Conservation (phyloP, 2,888 invertebrate species). For the Peribatodes rhomboidaria region DNA sequence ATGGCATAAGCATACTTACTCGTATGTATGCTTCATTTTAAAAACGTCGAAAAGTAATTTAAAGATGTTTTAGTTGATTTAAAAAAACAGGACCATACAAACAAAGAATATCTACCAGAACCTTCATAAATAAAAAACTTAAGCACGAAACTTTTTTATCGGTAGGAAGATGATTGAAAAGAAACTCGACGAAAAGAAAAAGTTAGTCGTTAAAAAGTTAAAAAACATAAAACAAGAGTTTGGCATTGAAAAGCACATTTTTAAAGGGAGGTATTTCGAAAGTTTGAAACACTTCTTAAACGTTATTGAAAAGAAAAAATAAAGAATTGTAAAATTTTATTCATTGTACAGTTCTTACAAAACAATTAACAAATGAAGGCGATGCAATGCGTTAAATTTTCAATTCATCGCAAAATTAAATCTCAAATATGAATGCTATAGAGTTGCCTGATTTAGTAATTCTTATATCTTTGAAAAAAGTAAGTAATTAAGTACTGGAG, state of each 20-base stretch:
- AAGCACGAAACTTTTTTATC: conserved; percentile 38
- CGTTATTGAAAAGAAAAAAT: conserved; percentile 25
- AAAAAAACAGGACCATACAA: too few species aligned
- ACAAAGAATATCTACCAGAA: conserved; percentile 18
- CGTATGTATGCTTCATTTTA: too few species aligned
- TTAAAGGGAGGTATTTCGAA: conserved; percentile 23
- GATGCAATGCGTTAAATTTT: not conserved
- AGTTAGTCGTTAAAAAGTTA: conserved; percentile 42
- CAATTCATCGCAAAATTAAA: not conserved
- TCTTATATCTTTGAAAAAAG: conserved; percentile 40
- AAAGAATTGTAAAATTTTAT: conserved; percentile 29
- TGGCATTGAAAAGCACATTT: conserved; percentile 30
- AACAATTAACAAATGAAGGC: not conserved
- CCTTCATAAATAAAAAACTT: conserved; percentile 33
- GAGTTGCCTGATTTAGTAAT: conserved; percentile 18
- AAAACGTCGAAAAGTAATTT: too few species aligned
- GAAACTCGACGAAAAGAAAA: conserved; percentile 38
- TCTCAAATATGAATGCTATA: not conserved
- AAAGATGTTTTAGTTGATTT: too few species aligned
- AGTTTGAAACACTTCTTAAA: conserved; percentile 24
- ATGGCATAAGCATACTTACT: too few species aligned
- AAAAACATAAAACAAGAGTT: conserved; percentile 43
- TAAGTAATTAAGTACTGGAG: conserved; percentile 62
- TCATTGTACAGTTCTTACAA: conserved; percentile 41
- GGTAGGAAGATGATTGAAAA: conserved; percentile 41